phyloP scores from a whole-genome alignment of 2,113 vertebrate species.

The Ictidomys tridecemlineatus region DNA sequence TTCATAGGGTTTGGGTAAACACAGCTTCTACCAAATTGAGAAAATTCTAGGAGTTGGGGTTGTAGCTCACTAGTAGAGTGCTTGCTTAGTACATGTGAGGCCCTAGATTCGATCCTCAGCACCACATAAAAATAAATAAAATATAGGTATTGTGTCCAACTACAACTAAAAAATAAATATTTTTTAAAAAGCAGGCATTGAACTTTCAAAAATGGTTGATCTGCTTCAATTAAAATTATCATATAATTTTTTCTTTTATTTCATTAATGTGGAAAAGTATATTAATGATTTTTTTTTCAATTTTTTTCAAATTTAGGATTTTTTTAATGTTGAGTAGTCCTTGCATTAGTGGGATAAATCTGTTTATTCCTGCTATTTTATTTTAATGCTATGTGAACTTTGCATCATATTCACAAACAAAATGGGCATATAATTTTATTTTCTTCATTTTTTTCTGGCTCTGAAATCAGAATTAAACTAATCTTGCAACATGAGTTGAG shows the following conservation, averaged over 20 bases:
- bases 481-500: background rate
- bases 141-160: no score
- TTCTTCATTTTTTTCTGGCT: background rate
- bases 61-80: no score
- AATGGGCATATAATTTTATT: background rate
- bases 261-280: background rate
- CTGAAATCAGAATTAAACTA: background rate
- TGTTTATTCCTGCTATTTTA: background rate
- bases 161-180: no score
- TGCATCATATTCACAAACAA: background rate
- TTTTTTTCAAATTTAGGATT: background rate
- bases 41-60: background rate
- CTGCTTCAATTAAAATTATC: background rate
- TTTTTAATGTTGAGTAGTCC: background rate
- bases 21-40: background rate
- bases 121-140: no score
- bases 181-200: background rate
- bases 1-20: background rate
- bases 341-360: background rate
- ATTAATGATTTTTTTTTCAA: background rate
- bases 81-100: no score
- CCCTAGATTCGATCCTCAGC: no score
- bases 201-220: constrained; percentile 6
- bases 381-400: background rate
- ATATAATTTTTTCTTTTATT: background rate